Percentiles rank a stretch among this genome's conserved stretches.
Conservation (phyloP, 1,140 invertebrate genomes). For the Orussus abietinus region DNA sequence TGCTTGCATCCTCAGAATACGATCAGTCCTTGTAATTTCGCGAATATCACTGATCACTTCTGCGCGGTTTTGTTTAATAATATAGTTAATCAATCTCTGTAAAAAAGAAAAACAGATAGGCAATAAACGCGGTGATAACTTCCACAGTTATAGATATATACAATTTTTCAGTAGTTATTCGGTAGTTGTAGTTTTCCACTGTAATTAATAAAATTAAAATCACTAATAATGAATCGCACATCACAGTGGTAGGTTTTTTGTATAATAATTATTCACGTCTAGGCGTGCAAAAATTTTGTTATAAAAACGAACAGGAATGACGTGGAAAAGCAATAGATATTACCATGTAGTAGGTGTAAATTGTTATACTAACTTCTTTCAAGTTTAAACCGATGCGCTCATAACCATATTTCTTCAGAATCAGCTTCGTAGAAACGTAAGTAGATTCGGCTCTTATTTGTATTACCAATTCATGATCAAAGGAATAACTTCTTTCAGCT, state of each 20-base stretch:
- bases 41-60: conserved; percentile 34
- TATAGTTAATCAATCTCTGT: conserved; percentile 32
- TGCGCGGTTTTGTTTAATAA: conserved; percentile 34
- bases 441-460: conserved; percentile 35
- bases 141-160: not conserved
- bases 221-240: no score
- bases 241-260: no score
- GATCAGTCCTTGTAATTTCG: conserved; percentile 36
- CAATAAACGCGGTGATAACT: conserved; percentile 3
- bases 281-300: no score
- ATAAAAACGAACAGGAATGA: not conserved
- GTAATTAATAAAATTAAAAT: no score
- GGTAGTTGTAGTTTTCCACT: no score
- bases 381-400: conserved; percentile 30
- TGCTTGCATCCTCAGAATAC: conserved; percentile 23
- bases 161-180: no score
- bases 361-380: conserved; percentile 26
- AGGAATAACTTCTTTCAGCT: conserved; percentile 26
- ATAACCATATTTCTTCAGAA: conserved; percentile 43
- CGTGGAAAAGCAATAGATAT: not conserved
- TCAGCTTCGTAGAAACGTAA: conserved; percentile 33
- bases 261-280: no score
- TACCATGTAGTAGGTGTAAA: not conserved
- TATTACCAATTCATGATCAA: conserved; percentile 31
- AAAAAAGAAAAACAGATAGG: conserved; percentile 12